Conservation (phyloP, 2,113 vertebrate species). For the Gadus chalcogrammus region DNA sequence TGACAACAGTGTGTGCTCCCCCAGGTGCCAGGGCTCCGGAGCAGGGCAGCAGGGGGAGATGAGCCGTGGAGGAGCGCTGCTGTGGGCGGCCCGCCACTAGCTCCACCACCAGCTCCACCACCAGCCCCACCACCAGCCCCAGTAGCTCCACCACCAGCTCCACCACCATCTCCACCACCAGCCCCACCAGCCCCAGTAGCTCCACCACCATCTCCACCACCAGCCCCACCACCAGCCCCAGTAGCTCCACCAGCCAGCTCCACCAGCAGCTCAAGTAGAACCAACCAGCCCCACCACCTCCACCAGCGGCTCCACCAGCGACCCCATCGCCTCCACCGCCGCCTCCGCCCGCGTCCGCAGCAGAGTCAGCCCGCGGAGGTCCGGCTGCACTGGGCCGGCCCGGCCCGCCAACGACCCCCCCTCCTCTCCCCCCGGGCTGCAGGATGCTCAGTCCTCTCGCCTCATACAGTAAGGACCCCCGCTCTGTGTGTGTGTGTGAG, state of each 20-base stretch:
- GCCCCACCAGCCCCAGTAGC: slow-evolving; percentile 1
- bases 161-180: too few relatives aligned
- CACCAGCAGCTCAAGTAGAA: too few relatives aligned
- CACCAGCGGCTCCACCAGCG: too few relatives aligned
- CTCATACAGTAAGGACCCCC: slow-evolving; percentile 65
- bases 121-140: slow-evolving; percentile 20
- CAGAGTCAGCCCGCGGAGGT: neutral
- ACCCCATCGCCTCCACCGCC: too few relatives aligned
- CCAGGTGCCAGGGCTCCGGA: slow-evolving; percentile 47
- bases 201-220: too few relatives aligned
- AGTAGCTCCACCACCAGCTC: too few relatives aligned
- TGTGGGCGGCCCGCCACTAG: slow-evolving; percentile 44
- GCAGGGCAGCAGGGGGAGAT: slow-evolving; percentile 46
- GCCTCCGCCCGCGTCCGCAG: too few relatives aligned
- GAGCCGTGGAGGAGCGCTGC: slow-evolving; percentile 56
- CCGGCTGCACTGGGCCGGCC: slow-evolving; percentile 26
- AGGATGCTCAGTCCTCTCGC: slow-evolving; percentile 74
- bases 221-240: slow-evolving; percentile 22
- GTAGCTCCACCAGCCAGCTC: slow-evolving; percentile 25
- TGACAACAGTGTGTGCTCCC: slow-evolving; percentile 29
- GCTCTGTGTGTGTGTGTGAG: slow-evolving; percentile 2
- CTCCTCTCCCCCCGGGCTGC: slow-evolving; percentile 59
- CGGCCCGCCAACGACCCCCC: slow-evolving; percentile 59
- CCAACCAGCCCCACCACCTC: too few relatives aligned
- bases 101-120: slow-evolving; percentile 24